Percentiles rank a stretch among this genome's conserved stretches.
Evolutionary conservation across 2,888 invertebrate genomes (phyloP).

Genomic region (Tholera decimalis): DNA sequence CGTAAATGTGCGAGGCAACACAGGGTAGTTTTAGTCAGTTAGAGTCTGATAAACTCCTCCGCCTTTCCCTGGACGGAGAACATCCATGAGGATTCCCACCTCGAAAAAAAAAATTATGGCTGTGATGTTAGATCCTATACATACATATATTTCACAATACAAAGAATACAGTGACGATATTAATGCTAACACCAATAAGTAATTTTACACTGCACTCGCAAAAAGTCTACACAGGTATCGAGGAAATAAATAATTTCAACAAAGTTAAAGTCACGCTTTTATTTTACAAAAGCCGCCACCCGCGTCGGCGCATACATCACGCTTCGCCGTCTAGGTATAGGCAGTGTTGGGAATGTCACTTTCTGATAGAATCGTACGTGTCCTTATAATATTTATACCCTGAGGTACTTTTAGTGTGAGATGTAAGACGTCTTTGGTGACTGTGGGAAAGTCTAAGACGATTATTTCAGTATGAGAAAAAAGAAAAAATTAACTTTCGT

Average conservation of each 20-base stretch:
- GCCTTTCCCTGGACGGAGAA: too few species aligned
- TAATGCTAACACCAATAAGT: slow-evolving; percentile 53
- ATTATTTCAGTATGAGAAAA: not conserved
- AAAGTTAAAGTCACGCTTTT: slow-evolving; percentile 62
- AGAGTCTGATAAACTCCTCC: too few species aligned
- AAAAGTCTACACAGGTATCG: slow-evolving; percentile 52
- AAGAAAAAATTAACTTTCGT: too few species aligned
- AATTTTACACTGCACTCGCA: slow-evolving; percentile 57
- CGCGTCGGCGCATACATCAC: slow-evolving; percentile 65
- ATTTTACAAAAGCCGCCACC: slow-evolving; percentile 65
- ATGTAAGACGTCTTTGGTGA: slow-evolving; percentile 11
- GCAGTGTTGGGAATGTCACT: slow-evolving; percentile 52
- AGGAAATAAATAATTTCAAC: slow-evolving; percentile 68
- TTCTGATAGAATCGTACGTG: slow-evolving; percentile 57
- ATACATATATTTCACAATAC: not conserved
- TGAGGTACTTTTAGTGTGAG: slow-evolving; percentile 8
- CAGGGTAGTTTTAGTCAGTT: too few species aligned
- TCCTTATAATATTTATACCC: slow-evolving; percentile 52
- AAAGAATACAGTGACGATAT: slow-evolving; percentile 21
- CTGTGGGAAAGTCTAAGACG: slow-evolving; percentile 4
- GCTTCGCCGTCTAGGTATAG: slow-evolving; percentile 44
- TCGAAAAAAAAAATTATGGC: too few species aligned
- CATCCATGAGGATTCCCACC: too few species aligned
- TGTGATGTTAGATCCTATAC: too few species aligned
- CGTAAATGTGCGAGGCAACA: too few species aligned